These are phyloP conservation scores for Apostichopus leukothele DNA, from an alignment of 53 echinoderm and acorn worm species.

Conservation along the genomic window DNA sequence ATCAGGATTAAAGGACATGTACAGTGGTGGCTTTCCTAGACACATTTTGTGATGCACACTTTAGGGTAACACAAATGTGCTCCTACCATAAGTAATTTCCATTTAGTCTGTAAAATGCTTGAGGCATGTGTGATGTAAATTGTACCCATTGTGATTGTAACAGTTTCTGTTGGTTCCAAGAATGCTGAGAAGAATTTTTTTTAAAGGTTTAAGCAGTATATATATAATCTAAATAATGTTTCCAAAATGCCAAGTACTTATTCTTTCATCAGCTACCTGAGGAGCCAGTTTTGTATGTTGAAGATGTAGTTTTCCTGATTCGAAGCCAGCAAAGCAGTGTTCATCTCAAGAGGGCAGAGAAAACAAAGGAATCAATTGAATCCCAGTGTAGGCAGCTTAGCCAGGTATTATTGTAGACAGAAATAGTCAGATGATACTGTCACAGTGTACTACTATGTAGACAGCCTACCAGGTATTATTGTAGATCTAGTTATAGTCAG, in stretches of 20 bases:
- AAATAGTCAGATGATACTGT: too few relatives aligned
- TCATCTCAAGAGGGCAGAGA: constrained; percentile 59
- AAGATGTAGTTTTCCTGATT: constrained; percentile 67
- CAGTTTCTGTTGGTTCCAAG: neutral
- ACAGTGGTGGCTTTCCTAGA: too few relatives aligned
- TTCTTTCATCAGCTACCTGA: neutral
- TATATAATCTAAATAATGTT: neutral
- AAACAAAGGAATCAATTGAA: constrained; percentile 59
- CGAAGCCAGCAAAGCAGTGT: constrained; percentile 60
- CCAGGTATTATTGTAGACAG: constrained; percentile 39
- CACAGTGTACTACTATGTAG: too few relatives aligned
- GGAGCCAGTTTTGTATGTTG: neutral
- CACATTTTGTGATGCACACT: too few relatives aligned
- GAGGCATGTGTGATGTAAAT: neutral
- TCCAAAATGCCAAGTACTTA: neutral
- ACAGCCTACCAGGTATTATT: too few relatives aligned
- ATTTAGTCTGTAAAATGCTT: neutral
- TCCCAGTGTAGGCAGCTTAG: constrained; percentile 60
- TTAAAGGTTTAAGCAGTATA: neutral
- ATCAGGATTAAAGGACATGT: too few relatives aligned
- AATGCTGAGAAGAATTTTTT: neutral
- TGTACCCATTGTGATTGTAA: neutral
- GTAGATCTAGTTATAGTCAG: too few relatives aligned
- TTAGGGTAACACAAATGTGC: too few relatives aligned
- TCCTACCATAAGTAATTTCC: too few relatives aligned